These are phyloP conservation scores for Lasioglossum villosulum DNA, from an alignment of 2,888 invertebrate genomes.

Conservation along the genomic window DNA sequence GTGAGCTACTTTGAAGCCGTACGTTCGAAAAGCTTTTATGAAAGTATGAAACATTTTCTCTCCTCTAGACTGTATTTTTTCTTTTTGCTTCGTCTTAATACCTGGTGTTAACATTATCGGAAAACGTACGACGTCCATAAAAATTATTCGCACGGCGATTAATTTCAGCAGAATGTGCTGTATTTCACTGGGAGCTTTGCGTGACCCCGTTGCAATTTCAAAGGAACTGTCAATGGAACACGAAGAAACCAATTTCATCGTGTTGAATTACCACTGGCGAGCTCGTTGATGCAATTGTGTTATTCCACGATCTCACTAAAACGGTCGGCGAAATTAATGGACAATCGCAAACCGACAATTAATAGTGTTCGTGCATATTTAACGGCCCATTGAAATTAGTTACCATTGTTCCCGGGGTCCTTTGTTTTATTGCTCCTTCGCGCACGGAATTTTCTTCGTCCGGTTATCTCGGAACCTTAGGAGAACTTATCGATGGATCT, in stretches of 20 bases:
- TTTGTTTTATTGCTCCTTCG: slow-evolving; percentile 54
- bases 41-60: background rate
- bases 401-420: slow-evolving; percentile 34
- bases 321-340: slow-evolving; percentile 35
- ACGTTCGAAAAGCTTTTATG: background rate
- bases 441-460: slow-evolving; percentile 45
- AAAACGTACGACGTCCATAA: background rate
- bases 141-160: background rate
- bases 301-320: slow-evolving; percentile 31
- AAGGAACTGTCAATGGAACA: background rate
- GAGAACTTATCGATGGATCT: slow-evolving; percentile 53
- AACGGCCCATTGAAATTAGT: slow-evolving; percentile 49
- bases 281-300: background rate
- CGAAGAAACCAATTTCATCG: background rate
- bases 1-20: background rate
- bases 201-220: background rate
- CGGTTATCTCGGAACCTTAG: slow-evolving; percentile 9
- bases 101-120: background rate
- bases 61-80: background rate
- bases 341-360: slow-evolving; percentile 43
- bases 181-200: too few species aligned
- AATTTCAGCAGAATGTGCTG: background rate
- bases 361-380: slow-evolving; percentile 39
- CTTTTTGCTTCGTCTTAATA: background rate
- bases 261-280: background rate